phyloP scores from a whole-genome alignment of 2,888 invertebrate species.

The Tachina lurida region DNA sequence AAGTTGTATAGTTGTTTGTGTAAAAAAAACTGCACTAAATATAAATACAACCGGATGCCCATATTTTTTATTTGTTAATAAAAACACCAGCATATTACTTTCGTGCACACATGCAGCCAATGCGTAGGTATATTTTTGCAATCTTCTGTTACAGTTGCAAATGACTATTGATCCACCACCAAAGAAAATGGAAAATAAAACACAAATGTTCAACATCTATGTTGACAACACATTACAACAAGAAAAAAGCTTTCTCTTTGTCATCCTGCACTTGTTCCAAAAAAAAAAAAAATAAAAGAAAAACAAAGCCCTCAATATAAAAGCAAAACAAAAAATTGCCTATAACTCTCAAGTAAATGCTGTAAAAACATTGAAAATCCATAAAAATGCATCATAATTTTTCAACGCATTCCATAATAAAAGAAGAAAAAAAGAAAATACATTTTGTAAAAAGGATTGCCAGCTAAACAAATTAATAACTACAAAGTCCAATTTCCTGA shows the following conservation, averaged over 20 bases:
- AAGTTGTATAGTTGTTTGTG: constrained; percentile 39
- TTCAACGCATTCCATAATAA: constrained; percentile 66
- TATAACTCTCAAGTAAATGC: constrained; percentile 74
- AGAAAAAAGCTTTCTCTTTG: constrained; percentile 70
- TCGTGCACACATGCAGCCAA: constrained; percentile 33
- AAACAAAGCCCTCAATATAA: constrained; percentile 72
- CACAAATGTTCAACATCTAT: constrained; percentile 38
- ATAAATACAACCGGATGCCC: constrained; percentile 74
- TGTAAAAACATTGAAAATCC: constrained; percentile 82
- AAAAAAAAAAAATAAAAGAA: constrained; percentile 72
- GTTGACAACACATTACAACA: constrained; percentile 63
- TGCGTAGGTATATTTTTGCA: constrained; percentile 56
- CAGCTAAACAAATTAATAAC: neutral
- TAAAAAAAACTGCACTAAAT: constrained; percentile 50
- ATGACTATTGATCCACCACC: constrained; percentile 29
- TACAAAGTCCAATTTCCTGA: no score
- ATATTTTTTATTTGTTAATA: constrained; percentile 67
- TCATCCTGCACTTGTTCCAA: constrained; percentile 71
- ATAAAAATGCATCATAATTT: constrained; percentile 83
- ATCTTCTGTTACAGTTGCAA: constrained; percentile 56
- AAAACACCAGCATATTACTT: constrained; percentile 64
- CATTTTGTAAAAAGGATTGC: neutral
- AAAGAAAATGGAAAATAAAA: neutral
- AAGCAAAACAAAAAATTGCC: constrained; percentile 61
- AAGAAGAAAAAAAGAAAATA: neutral